A percentile compares a stretch with the other conserved stretches of the same genome.
phyloP scores from a whole-genome alignment of 1,140 invertebrate species.

The Brachionus rotundiformis region DNA sequence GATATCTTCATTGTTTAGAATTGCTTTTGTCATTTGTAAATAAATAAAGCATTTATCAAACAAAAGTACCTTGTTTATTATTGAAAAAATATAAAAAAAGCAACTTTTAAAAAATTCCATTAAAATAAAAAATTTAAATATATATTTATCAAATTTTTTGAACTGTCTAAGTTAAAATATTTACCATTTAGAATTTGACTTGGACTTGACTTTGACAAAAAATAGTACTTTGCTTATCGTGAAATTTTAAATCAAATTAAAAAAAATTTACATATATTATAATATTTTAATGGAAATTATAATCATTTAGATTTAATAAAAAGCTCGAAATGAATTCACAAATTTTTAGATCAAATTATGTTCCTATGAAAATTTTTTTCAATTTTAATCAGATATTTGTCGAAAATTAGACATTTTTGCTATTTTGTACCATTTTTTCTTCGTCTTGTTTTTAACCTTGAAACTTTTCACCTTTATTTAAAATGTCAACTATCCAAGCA shows the following conservation, averaged over 20 bases:
- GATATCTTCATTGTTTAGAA: no score
- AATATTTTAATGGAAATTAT: neutral
- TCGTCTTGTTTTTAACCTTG: neutral
- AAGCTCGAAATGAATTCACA: neutral
- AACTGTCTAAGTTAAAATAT: no score
- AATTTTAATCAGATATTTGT: neutral
- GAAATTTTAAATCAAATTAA: neutral
- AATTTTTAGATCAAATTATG: neutral
- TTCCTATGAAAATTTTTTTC: neutral
- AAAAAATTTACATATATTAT: neutral
- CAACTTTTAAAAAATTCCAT: no score
- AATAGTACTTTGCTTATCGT: neutral
- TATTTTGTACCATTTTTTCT: neutral
- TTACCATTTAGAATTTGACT: no score
- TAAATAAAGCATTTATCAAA: no score
- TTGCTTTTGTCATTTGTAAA: no score
- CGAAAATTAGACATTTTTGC: neutral
- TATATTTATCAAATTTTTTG: no score
- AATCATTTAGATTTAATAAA: neutral
- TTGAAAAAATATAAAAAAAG: no score
- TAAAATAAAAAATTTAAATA: no score
- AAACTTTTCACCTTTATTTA: neutral
- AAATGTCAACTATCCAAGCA: slow-evolving; percentile 4
- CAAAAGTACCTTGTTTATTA: no score
- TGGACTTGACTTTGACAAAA: neutral